These are phyloP conservation scores for Onychorhynchus coronatus DNA, from an alignment of 2,113 vertebrate genomes.

Conservation along the genomic window DNA sequence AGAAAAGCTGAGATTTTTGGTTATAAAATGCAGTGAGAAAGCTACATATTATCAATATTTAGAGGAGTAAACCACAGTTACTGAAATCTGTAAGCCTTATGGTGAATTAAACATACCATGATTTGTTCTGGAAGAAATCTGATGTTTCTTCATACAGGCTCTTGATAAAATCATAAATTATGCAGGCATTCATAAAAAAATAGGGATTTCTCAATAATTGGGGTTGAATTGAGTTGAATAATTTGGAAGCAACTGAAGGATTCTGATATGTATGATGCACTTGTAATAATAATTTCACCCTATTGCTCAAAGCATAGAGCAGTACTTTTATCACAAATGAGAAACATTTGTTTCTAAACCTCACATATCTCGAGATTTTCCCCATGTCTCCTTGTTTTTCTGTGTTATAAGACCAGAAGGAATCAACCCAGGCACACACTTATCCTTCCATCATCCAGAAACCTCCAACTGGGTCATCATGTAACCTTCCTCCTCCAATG, in stretches of 20 bases:
- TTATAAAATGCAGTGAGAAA: neutral
- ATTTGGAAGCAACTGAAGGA: neutral
- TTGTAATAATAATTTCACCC: neutral
- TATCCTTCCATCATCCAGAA: conserved; percentile 1
- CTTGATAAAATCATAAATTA: neutral
- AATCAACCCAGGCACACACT: neutral
- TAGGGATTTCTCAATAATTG: neutral
- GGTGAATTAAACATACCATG: neutral
- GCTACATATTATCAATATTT: neutral
- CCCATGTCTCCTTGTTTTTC: neutral
- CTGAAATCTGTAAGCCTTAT: neutral
- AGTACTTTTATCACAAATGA: neutral
- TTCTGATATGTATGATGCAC: neutral
- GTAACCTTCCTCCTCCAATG: neutral
- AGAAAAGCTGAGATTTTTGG: neutral
- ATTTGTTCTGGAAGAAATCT: neutral
- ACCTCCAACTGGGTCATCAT: neutral
- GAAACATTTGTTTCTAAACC: neutral
- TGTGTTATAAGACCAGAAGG: neutral
- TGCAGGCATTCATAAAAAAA: neutral
- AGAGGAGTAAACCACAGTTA: neutral
- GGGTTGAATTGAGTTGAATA: neutral
- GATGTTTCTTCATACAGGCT: neutral
- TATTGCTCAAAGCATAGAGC: neutral
- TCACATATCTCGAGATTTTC: neutral